Conservation (phyloP, 2,888 invertebrate species). For the Noctua janthina region DNA sequence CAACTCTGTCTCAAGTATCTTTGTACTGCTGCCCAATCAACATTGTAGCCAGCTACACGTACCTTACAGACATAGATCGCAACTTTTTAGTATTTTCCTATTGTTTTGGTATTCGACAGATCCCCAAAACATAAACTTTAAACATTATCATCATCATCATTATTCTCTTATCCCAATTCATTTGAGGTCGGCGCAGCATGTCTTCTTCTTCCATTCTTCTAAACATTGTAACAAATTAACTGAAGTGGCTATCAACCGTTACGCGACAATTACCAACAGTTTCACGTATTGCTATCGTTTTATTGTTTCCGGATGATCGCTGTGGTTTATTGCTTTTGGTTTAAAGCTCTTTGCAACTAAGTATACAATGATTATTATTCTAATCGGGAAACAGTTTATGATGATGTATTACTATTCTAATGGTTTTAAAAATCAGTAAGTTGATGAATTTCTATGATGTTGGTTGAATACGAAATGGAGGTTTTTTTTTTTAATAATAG, state of each 20-base stretch:
- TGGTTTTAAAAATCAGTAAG: slow-evolving; percentile 20
- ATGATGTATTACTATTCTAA: slow-evolving; percentile 36
- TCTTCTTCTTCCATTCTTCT: neutral
- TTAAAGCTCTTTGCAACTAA: slow-evolving; percentile 68
- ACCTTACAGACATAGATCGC: neutral
- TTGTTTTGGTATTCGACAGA: slow-evolving; percentile 3
- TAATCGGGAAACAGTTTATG: slow-evolving; percentile 12
- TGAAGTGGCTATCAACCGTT: slow-evolving; percentile 49
- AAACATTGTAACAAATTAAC: slow-evolving; percentile 29
- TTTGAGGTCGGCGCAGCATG: too few species aligned
- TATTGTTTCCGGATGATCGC: slow-evolving; percentile 80
- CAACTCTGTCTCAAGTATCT: neutral
- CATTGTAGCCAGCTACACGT: neutral
- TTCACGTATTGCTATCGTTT: slow-evolving; percentile 74
- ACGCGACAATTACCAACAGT: slow-evolving; percentile 66
- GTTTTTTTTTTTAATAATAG: neutral
- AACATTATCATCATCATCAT: neutral
- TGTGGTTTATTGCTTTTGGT: slow-evolving; percentile 73
- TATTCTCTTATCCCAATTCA: too few species aligned
- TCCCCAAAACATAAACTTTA: neutral
- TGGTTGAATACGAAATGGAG: slow-evolving; percentile 37
- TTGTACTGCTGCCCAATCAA: neutral
- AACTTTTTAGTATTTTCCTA: neutral
- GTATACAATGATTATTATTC: slow-evolving; percentile 62
- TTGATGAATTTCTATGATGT: neutral